A percentile compares a stretch with the other conserved stretches of the same genome.
Conservation (phyloP, 2,113 vertebrate species). For the Stercorarius parasiticus region DNA sequence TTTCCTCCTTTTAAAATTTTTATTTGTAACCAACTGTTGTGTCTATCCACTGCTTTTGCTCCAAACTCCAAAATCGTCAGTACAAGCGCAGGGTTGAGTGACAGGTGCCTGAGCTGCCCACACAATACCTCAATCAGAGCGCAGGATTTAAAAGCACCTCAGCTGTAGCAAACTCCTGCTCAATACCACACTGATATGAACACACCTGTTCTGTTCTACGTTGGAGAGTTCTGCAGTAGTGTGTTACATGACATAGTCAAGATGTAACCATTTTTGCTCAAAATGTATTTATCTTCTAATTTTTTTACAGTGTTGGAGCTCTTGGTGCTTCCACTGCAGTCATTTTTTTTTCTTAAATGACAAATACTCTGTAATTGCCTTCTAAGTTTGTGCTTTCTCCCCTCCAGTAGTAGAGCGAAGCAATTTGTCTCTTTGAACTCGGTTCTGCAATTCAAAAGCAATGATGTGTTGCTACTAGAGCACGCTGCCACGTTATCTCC, state of each 20-base stretch:
- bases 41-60: background rate
- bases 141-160: background rate
- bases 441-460: background rate
- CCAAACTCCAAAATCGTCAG: too few relatives aligned
- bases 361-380: background rate
- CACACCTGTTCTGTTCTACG: background rate
- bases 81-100: background rate
- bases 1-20: background rate
- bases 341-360: background rate
- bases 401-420: background rate
- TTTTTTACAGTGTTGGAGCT: background rate
- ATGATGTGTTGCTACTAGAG: background rate
- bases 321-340: background rate
- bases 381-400: background rate
- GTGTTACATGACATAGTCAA: background rate
- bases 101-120: background rate
- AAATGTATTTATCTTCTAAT: background rate
- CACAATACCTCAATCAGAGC: background rate
- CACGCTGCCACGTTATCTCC: background rate
- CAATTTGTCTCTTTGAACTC: background rate
- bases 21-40: background rate
- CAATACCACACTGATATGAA: background rate
- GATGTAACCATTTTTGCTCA: background rate
- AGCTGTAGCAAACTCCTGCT: background rate
- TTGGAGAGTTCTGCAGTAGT: background rate